Base-by-base conservation (phyloP, 2,888 invertebrate genomes). In the Heliothis peltigera region DNA sequence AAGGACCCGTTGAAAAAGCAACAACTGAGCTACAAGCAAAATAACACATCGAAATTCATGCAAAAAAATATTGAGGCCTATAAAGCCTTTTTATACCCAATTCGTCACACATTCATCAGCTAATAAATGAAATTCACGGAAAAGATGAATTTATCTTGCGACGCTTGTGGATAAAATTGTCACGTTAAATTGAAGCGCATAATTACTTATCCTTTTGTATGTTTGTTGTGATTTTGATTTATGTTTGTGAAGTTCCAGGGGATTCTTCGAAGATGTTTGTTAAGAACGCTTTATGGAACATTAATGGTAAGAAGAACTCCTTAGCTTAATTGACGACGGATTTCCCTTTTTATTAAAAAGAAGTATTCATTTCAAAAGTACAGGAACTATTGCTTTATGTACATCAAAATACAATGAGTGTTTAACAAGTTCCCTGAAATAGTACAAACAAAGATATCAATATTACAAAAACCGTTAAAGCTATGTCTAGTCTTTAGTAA, bases 91-190 rank as follows among this genome's bases (percentile, higher is more conserved):
- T 32, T 67, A 51, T 58, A 35, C 42, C 22, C 63, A 58, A 77
- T 59, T 53, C 25, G 21, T 25, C 64, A 60, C 19, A 64, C 64
- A 69, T 77, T 77, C 51, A 65, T 59, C 68, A 68, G 32, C 64
- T 68, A 65, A 75, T 68, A 56, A 64, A 65, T 79, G 75, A 58
- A 72, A 76, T 69, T 60, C 57, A 28, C 21, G 39, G 44, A 51
- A 35, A 61, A 19, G 46, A 59, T 43, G 57, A 54, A 69, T 72
- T 69, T 77, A 79, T 76, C 66, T 69, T 66, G 39, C 39, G 48
- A 59, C 28, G 42, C 21, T 64, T 51, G 7, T 61, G 72, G 49
- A 67, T 71, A 51, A 61, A 65, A 79, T 67, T 68, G 59, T 67
- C 64, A 60, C 46, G 58, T 21, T 15, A 70, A 63, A 64, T 71